Evolutionary conservation across 2,797 vertebrate species (phyloP).

Genomic region (Chanos chanos): DNA sequence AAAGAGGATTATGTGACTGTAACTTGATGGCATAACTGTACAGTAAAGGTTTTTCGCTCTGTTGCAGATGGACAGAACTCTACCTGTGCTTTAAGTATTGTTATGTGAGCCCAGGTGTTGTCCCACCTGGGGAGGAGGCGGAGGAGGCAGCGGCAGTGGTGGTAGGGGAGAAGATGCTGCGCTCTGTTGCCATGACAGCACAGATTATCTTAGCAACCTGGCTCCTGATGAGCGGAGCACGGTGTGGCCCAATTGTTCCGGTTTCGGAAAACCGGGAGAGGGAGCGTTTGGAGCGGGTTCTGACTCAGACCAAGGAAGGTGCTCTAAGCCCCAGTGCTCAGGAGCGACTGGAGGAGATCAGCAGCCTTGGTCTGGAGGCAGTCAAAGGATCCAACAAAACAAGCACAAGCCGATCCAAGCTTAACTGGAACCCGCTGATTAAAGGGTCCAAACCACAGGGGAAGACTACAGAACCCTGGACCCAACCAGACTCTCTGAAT

Average conservation of each 20-base stretch:
- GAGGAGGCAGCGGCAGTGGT: constrained; percentile 64
- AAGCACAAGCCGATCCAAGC: constrained; percentile 67
- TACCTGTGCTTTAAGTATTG: constrained; percentile 74
- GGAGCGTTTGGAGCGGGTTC: constrained; percentile 47
- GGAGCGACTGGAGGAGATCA: constrained; percentile 74
- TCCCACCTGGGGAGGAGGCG: constrained; percentile 62
- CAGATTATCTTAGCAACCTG: constrained; percentile 87
- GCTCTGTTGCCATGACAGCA: constrained; percentile 89
- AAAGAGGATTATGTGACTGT: no score
- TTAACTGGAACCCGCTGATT: constrained; percentile 69
- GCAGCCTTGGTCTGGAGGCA: constrained; percentile 70
- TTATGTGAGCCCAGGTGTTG: constrained; percentile 82
- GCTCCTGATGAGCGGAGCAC: constrained; percentile 80
- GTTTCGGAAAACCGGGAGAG: constrained; percentile 60
- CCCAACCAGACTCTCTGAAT: constrained; percentile 63
- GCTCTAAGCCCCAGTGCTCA: constrained; percentile 64
- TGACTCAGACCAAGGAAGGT: constrained; percentile 62
- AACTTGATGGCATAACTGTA: no score
- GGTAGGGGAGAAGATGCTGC: constrained; percentile 87
- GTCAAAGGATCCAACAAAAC: constrained; percentile 72
- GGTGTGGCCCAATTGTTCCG: constrained; percentile 83
- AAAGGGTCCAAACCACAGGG: constrained; percentile 61
- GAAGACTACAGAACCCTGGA: constrained; percentile 72
- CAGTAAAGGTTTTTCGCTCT: no score
- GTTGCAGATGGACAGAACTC: constrained; percentile 81